A percentile compares a stretch with the other conserved stretches of the same genome.
phyloP scores from a whole-genome alignment of 92 coral and sea anemone genomes.

The Pocillopora meandrina region DNA sequence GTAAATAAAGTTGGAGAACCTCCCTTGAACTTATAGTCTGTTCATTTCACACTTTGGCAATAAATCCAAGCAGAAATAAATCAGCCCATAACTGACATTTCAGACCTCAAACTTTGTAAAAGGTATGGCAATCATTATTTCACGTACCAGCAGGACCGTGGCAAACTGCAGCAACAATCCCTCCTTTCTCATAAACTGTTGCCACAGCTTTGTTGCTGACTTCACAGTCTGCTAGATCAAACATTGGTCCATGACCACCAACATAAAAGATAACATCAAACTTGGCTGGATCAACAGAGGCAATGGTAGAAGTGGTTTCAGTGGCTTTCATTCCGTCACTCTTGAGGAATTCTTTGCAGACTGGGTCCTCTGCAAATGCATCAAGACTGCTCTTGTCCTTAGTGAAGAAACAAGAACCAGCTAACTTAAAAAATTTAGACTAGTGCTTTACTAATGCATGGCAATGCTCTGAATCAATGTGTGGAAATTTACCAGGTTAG shows the following conservation, averaged over 20 bases:
- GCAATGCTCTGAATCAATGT: too few relatives aligned
- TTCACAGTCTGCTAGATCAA: slow-evolving; percentile 74
- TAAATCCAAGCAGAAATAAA: too few relatives aligned
- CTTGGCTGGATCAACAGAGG: slow-evolving; percentile 52
- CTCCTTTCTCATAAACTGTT: slow-evolving; percentile 87
- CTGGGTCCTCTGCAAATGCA: slow-evolving; percentile 65
- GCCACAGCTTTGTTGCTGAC: slow-evolving; percentile 68
- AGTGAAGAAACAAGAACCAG: neutral
- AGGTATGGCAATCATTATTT: neutral
- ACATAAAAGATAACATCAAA: slow-evolving; percentile 78
- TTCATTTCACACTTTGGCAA: too few relatives aligned
- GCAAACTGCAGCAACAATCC: slow-evolving; percentile 86
- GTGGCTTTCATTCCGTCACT: slow-evolving; percentile 42
- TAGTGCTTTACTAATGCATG: too few relatives aligned
- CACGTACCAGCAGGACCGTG: slow-evolving; percentile 92
- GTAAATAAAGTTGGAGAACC: too few relatives aligned
- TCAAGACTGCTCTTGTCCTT: slow-evolving; percentile 87
- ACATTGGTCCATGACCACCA: slow-evolving; percentile 99
- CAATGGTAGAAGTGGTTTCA: slow-evolving; percentile 57
- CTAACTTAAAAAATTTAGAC: neutral
- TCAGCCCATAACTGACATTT: too few relatives aligned
- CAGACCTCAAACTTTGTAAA: too few relatives aligned
- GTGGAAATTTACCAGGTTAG: too few relatives aligned
- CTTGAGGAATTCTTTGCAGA: slow-evolving; percentile 71
- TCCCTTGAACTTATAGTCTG: too few relatives aligned